Percentiles rank a stretch among this genome's conserved stretches.
These are phyloP conservation scores for Heliconius aoede DNA, from an alignment of 2,888 invertebrate species.

Conservation along the genomic window DNA sequence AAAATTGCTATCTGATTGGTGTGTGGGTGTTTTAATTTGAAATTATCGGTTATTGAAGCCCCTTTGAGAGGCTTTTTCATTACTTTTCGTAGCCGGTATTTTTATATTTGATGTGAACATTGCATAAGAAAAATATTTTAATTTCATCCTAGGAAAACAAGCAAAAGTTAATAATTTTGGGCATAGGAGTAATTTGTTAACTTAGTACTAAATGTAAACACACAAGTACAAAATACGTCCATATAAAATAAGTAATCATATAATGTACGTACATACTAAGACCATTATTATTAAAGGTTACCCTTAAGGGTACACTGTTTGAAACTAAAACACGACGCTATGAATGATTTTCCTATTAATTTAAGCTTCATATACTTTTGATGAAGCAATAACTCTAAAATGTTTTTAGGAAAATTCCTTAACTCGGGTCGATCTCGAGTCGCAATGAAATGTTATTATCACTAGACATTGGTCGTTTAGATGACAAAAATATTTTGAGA, in stretches of 20 bases:
- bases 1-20: conserved; percentile 55
- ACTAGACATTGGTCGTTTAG: not conserved
- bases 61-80: not conserved
- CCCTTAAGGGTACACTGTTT: not conserved
- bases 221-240: not conserved
- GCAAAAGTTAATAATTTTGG: not conserved
- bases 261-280: not conserved
- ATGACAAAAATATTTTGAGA: not conserved
- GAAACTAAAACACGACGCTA: not conserved
- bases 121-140: not conserved
- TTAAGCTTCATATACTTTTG: not conserved
- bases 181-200: not conserved
- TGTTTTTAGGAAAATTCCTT: not conserved
- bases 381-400: not conserved
- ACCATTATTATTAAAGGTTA: not conserved
- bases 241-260: not conserved
- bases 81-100: conserved; percentile 2
- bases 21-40: conserved; percentile 38
- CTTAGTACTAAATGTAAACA: not conserved
- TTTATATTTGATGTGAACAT: not conserved
- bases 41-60: conserved; percentile 32
- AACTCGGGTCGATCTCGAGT: not conserved
- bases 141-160: not conserved
- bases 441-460: not conserved
- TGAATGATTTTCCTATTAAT: not conserved